phyloP scores from a whole-genome alignment of 2,113 vertebrate genomes.

The Heterotis niloticus region DNA sequence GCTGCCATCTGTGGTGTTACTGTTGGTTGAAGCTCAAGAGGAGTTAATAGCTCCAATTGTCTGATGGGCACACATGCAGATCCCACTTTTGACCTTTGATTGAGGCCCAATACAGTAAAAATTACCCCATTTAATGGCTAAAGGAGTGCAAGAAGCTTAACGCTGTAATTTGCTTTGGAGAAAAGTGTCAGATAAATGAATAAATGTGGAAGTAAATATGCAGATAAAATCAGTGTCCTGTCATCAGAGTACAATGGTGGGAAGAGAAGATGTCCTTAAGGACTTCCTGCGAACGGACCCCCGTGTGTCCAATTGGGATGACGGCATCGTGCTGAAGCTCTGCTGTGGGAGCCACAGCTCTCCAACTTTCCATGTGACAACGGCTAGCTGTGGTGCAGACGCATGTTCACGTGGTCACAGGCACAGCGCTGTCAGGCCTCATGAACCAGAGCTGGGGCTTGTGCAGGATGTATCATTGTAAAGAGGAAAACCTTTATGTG shows the following conservation, averaged over 20 bases:
- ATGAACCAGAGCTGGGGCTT: slow-evolving; percentile 17
- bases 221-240: neutral
- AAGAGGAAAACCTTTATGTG: slow-evolving; percentile 34
- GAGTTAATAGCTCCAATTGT: no score
- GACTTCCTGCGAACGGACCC: slow-evolving; percentile 24
- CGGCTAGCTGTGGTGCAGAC: slow-evolving; percentile 34
- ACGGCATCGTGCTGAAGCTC: slow-evolving; percentile 26
- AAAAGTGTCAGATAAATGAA: no score
- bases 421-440: slow-evolving; percentile 20
- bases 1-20: no score
- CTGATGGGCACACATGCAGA: no score
- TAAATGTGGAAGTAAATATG: no score
- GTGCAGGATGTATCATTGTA: slow-evolving; percentile 31
- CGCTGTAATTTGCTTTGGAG: no score
- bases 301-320: slow-evolving; percentile 37
- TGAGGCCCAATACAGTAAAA: no score
- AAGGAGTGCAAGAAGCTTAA: no score
- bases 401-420: no score
- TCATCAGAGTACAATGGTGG: slow-evolving; percentile 28
- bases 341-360: neutral
- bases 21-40: no score
- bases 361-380: neutral
- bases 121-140: no score
- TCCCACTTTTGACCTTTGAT: no score
- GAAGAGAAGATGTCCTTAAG: slow-evolving; percentile 2